These are phyloP conservation scores for Steatornis caripensis DNA, from an alignment of 2,113 vertebrate genomes.

Conservation along the genomic window DNA sequence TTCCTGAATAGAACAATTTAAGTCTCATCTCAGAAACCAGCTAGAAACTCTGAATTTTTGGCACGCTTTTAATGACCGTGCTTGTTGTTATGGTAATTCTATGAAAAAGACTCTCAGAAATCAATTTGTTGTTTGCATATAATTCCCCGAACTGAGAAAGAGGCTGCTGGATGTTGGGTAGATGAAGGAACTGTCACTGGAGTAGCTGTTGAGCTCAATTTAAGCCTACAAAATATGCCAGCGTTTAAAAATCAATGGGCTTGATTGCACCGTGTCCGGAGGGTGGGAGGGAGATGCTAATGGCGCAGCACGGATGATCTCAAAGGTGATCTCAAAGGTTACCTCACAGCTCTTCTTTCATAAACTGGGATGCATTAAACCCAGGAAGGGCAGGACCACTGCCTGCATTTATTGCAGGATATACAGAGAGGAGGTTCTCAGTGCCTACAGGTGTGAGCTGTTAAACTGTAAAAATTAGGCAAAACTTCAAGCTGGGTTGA, in stretches of 20 bases:
- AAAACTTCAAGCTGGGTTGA: background rate
- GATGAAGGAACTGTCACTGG: background rate
- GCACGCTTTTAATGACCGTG: background rate
- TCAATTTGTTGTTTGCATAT: background rate
- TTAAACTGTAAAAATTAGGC: background rate
- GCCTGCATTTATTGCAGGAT: background rate
- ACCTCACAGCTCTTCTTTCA: background rate
- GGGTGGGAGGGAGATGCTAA: background rate
- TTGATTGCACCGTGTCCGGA: background rate
- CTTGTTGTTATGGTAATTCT: conserved; percentile 36
- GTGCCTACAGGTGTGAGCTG: background rate
- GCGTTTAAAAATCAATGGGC: background rate
- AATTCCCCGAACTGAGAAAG: background rate
- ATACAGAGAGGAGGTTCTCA: rapidly evolving
- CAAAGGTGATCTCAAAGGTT: background rate
- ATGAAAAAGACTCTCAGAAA: background rate
- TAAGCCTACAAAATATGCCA: background rate
- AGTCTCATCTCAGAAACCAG: background rate
- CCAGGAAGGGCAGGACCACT: background rate
- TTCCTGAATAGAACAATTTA: conserved; percentile 2
- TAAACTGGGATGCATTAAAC: background rate
- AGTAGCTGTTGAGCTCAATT: background rate
- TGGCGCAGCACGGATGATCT: background rate
- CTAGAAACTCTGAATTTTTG: background rate
- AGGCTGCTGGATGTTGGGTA: background rate